phyloP scores from a whole-genome alignment of 2,797 vertebrate genomes.

The Harpagifer antarcticus region DNA sequence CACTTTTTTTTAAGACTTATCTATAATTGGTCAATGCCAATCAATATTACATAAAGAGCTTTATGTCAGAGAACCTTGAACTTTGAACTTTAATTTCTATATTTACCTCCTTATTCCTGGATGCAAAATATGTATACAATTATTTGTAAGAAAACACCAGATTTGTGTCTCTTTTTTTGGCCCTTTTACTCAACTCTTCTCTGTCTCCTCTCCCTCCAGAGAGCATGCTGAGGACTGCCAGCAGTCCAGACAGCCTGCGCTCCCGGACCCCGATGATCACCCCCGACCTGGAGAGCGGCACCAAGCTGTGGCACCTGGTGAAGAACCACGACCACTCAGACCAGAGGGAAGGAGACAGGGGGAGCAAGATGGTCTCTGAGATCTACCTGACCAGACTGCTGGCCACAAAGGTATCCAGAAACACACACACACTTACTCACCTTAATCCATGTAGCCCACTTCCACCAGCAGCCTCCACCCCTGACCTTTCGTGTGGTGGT shows the following conservation, averaged over 20 bases:
- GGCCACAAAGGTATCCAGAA: constrained; percentile 91
- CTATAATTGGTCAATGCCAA: not conserved
- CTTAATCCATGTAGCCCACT: constrained; percentile 50
- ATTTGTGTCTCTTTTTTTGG: constrained; percentile 12
- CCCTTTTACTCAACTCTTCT: constrained; percentile 1
- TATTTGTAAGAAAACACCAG: not conserved
- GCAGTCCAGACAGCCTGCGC: constrained; percentile 97
- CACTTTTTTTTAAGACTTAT: not conserved
- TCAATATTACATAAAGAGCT: not conserved
- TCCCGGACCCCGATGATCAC: constrained; percentile 98
- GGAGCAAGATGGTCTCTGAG: constrained; percentile 99
- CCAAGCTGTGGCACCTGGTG: constrained; percentile 98
- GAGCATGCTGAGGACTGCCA: constrained; percentile 98
- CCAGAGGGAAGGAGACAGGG: constrained; percentile 94
- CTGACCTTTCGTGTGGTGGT: constrained; percentile 82
- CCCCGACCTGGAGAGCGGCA: constrained; percentile 96
- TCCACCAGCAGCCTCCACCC: constrained; percentile 56
- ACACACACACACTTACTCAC: not conserved
- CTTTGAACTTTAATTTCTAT: not conserved
- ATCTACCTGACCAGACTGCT: constrained; percentile 96
- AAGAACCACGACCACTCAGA: constrained; percentile 99
- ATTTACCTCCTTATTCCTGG: not conserved
- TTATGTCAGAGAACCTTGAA: not conserved
- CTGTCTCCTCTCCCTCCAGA: constrained; percentile 79
- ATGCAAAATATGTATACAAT: too few relatives aligned